Evolutionary conservation across 37 sponge, comb jelly and placozoan genomes (phyloP), one percentile per base, ranked within the genome.

Genomic region (Chondrilla cf. caribensis): DNA sequence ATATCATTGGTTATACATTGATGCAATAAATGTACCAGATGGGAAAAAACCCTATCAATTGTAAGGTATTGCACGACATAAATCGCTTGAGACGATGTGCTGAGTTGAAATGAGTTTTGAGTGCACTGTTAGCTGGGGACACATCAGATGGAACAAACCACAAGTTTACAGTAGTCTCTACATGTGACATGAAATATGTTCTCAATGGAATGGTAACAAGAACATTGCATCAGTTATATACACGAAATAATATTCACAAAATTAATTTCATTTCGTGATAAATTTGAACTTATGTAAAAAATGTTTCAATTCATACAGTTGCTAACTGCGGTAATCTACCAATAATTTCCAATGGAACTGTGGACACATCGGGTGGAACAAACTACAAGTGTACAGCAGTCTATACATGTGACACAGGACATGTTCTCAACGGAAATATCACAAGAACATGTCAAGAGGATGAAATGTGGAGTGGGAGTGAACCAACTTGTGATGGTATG

Each of bases 321-420:
- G 29, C 29, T 33, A 1, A 67, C 26, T 67, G 68, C 35, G 2
- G 4, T 29, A 17, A 29, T 28, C 68, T 33, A 67, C 17, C 15
- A 67, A 33, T 3, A 2, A 28, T 33, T 4, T 1, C 3, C 68
- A 67, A 29, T 67, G 68, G 68, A 28, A 2, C 3, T 8, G 68
- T 67, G 4, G 68, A 67, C 35, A 33, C 35, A 4, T 67, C 68
- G 17, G 68, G 68, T 29, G 68, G 68, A 26, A 67, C 68, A 28
- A 33, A 17, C 2, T 67, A 67, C 68, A 67, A 67, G 68, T 67
- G 68, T 67, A 33, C 35, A 31, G 68, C 68, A 8, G 68, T 67
- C 35, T 67, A 67, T 33, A 39, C 41, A 17, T 73, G 76, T 40
- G 18, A 73, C 44, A 73, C 43, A 1, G 76, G 76, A 9, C 36